Percentiles rank a stretch among this genome's conserved stretches.
These are phyloP conservation scores for Apotomis turbidana DNA, from an alignment of 2,888 invertebrate species.

Conservation along the genomic window DNA sequence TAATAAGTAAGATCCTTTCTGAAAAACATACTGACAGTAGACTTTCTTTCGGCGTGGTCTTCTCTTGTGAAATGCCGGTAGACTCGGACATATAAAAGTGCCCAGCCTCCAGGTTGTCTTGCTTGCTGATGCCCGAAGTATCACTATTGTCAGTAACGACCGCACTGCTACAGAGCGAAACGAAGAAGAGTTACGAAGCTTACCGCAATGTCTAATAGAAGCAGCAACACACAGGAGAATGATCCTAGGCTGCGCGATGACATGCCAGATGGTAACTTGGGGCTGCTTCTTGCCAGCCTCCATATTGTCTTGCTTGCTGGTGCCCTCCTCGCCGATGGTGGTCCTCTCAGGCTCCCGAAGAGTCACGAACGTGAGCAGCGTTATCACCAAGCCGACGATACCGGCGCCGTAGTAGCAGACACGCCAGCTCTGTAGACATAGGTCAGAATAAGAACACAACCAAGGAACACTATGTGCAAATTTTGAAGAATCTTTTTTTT, in stretches of 20 bases:
- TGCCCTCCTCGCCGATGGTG: conserved; percentile 88
- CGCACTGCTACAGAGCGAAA: too few species aligned
- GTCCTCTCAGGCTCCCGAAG: conserved; percentile 90
- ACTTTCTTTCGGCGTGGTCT: too few species aligned
- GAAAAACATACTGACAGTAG: too few species aligned
- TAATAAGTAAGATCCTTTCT: too few species aligned
- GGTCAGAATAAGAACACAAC: neutral
- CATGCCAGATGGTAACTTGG: conserved; percentile 88
- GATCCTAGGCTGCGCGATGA: conserved; percentile 90
- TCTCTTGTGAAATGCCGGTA: too few species aligned
- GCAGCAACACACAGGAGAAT: conserved; percentile 93
- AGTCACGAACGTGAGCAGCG: conserved; percentile 88
- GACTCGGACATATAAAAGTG: too few species aligned
- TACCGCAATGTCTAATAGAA: conserved; percentile 93
- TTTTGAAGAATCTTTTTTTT: too few species aligned
- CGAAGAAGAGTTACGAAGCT: conserved; percentile 46
- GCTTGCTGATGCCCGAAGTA: too few species aligned
- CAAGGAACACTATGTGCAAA: neutral
- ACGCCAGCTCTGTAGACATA: conserved; percentile 88
- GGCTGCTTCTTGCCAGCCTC: conserved; percentile 79
- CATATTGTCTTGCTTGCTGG: conserved; percentile 57
- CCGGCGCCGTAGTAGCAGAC: conserved; percentile 92
- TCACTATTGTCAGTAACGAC: too few species aligned
- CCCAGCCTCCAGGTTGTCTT: neutral
- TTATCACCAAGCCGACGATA: conserved; percentile 88